Base-by-base conservation (phyloP, 2,113 vertebrate species). In the Solea senegalensis region DNA sequence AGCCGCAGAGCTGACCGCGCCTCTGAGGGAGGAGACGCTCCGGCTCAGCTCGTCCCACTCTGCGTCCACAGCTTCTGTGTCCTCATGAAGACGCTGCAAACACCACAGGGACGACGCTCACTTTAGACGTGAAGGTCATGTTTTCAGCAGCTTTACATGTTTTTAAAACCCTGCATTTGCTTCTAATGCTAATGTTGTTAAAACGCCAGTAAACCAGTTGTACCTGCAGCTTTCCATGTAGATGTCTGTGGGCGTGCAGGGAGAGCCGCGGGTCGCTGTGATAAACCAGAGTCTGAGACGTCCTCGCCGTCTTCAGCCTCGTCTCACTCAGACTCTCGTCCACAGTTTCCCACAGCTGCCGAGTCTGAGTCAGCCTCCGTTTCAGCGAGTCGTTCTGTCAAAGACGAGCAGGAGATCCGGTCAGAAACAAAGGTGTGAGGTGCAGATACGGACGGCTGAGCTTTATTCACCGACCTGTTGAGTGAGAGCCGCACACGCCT, bases 151-250 rank as follows among this genome's bases (percentile, higher is more conserved):
- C 21, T 21, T 34, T 34, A 34, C 34, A 34, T 6, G 34, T 34
- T 34, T 34, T 34, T 34, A 4, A 34, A 34, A 34, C 3, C 34
- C 34, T 34, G 34, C 34, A 34, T 34, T 3, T 34, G 34, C 34
- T 34, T 34, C 34, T 34, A 34, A 34, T 34, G 3, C 5, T 21
- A 21, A 21, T 34, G 34, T 3, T 34, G 2, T 34, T 34, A 34
- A 34, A 34, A 34, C 5, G 28, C 2, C 28, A 34, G 28, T 34
- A 34, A 34, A 34, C 10, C 45, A 1, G 56, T 51, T 39, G 1
- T 86, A 99, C 97, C 97, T 98, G 94, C 6, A 98, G 94, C 65
- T 63, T 90, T 39, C 90, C 73, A 16, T 94, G 85, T 28, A 90
- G 88, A 0, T 56, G 61, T 50, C 66, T 78, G 74, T 96, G 80